Conservation (phyloP, 2,888 invertebrate species). For the Drosophila austrosaltans region DNA sequence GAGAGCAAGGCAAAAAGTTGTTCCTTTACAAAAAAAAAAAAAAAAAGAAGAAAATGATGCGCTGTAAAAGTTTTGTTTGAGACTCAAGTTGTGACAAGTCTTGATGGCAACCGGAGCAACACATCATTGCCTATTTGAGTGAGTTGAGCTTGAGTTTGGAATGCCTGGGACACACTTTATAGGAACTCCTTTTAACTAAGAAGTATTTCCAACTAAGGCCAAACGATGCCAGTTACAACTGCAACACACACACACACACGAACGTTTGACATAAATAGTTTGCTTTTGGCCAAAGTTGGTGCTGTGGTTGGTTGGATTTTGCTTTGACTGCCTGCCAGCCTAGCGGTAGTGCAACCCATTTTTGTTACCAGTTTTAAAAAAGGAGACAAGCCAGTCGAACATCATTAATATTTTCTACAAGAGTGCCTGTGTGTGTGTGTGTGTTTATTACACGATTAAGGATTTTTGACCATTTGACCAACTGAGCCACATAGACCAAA, state of each 20-base stretch:
- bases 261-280: slow-evolving; percentile 23
- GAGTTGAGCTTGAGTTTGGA: slow-evolving; percentile 12
- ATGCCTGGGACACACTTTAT: not conserved
- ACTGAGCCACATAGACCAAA: not conserved
- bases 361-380: slow-evolving; percentile 19
- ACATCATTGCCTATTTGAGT: slow-evolving; percentile 49
- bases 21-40: not conserved
- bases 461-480: slow-evolving; percentile 3
- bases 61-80: not conserved
- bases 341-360: slow-evolving; percentile 63
- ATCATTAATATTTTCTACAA: slow-evolving; percentile 15
- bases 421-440: too few relatives aligned
- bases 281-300: slow-evolving; percentile 49
- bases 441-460: not conserved
- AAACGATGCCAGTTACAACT: not conserved
- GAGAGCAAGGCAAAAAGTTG: not conserved
- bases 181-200: slow-evolving; percentile 8
- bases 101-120: slow-evolving; percentile 18
- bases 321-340: slow-evolving; percentile 10
- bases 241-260: not conserved
- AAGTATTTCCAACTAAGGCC: slow-evolving; percentile 11
- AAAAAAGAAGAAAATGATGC: too few relatives aligned
- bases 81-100: slow-evolving; percentile 4
- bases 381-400: slow-evolving; percentile 3
- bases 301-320: slow-evolving; percentile 19